Percentiles rank a stretch among this genome's conserved stretches.
Conservation (phyloP, 2,797 vertebrate genomes). For the Helarctos malayanus region DNA sequence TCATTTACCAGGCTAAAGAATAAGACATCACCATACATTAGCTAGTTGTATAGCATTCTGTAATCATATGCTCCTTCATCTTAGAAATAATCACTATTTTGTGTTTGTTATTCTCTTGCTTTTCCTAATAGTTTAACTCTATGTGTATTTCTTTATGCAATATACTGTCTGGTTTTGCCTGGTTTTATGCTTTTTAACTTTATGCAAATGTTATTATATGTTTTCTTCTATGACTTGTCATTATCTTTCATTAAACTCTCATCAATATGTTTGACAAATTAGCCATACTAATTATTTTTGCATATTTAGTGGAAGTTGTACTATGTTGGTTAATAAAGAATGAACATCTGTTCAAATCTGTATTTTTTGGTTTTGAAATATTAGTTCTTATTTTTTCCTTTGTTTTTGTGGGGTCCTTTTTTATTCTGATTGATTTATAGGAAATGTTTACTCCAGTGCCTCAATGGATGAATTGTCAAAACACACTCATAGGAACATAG, state of each 20-base stretch:
- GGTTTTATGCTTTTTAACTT: neutral
- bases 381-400: neutral
- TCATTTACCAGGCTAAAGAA: neutral
- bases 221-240: neutral
- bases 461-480: neutral
- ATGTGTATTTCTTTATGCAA: neutral
- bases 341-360: neutral
- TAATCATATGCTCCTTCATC: neutral
- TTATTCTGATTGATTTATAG: neutral
- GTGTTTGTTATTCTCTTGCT: neutral
- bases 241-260: neutral
- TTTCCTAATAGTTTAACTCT: neutral
- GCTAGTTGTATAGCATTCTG: neutral
- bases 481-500: neutral
- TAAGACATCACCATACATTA: fast-evolving
- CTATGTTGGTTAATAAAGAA: neutral
- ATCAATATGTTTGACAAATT: neutral
- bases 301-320: neutral
- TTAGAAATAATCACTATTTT: neutral
- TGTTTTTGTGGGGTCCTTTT: neutral
- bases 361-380: neutral
- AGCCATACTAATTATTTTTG: neutral
- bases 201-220: neutral
- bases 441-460: neutral
- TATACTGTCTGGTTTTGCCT: neutral